Conservation (phyloP, 1,140 invertebrate species). For the Dolichoris vasculosae region DNA sequence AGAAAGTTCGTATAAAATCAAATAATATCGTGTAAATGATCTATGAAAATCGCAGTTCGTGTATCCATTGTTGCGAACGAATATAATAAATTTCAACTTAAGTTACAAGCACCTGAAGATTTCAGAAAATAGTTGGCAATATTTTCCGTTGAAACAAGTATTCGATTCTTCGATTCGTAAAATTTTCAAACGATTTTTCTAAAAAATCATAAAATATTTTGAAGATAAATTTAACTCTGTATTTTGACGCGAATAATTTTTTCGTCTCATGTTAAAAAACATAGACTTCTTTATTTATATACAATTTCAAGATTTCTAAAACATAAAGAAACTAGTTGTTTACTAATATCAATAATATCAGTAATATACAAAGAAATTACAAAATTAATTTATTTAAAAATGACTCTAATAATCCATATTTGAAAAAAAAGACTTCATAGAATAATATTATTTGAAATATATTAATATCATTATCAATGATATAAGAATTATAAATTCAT, state of each 20-base stretch:
- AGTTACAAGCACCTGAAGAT: neutral
- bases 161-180: neutral
- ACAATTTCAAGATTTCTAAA: neutral
- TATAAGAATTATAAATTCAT: too few relatives aligned
- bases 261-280: neutral
- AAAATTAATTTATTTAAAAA: too few relatives aligned
- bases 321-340: too few relatives aligned
- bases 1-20: neutral
- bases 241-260: neutral
- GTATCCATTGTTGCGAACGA: constrained; percentile 11
- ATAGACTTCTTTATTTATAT: neutral
- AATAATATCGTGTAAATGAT: neutral
- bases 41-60: neutral
- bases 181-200: neutral
- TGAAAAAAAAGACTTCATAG: too few relatives aligned
- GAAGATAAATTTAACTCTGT: neutral
- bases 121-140: neutral
- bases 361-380: too few relatives aligned
- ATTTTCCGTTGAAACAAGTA: neutral
- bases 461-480: too few relatives aligned
- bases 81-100: constrained; percentile 11
- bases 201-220: neutral
- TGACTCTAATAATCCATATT: too few relatives aligned
- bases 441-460: too few relatives aligned
- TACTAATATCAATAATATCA: too few relatives aligned